Conservation (phyloP, 2,797 vertebrate genomes). For the Pelodytes ibericus region DNA sequence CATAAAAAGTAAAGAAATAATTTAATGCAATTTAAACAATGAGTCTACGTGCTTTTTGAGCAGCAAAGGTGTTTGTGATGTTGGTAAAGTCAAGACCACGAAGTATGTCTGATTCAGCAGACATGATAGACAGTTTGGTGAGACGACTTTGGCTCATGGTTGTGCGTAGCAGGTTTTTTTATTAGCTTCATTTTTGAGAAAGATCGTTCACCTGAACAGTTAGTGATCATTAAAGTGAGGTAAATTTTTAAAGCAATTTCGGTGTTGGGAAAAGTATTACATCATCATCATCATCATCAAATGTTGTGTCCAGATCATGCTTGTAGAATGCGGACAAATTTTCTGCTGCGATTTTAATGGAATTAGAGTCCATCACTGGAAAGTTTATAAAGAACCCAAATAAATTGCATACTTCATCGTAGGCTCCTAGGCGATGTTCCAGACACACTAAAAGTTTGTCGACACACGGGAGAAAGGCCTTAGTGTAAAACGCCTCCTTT, state of each 20-base stretch:
- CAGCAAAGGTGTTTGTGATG: conserved; percentile 3
- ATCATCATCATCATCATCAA: conserved; percentile 2
- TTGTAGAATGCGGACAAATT: neutral
- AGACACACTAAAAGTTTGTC: neutral
- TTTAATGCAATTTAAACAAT: neutral
- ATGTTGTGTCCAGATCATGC: neutral
- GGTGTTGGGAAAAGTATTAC: conserved; percentile 2
- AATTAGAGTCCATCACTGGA: neutral
- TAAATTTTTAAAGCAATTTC: conserved; percentile 19
- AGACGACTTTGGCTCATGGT: conserved; percentile 8
- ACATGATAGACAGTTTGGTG: conserved; percentile 6
- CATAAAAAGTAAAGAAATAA: neutral
- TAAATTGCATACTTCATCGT: neutral
- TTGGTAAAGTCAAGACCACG: neutral
- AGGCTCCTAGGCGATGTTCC: neutral
- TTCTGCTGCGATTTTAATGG: neutral
- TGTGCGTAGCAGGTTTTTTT: conserved; percentile 2
- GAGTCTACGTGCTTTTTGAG: neutral
- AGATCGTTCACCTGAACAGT: too few species aligned
- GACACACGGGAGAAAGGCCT: too few species aligned
- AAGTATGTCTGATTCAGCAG: neutral
- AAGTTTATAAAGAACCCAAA: neutral
- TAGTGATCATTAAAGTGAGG: conserved; percentile 1
- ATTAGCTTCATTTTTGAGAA: conserved; percentile 9
- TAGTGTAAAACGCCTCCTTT: neutral